Evolutionary conservation across 1,140 invertebrate species (phyloP).

Genomic region (Dinothrombium tinctorium): DNA sequence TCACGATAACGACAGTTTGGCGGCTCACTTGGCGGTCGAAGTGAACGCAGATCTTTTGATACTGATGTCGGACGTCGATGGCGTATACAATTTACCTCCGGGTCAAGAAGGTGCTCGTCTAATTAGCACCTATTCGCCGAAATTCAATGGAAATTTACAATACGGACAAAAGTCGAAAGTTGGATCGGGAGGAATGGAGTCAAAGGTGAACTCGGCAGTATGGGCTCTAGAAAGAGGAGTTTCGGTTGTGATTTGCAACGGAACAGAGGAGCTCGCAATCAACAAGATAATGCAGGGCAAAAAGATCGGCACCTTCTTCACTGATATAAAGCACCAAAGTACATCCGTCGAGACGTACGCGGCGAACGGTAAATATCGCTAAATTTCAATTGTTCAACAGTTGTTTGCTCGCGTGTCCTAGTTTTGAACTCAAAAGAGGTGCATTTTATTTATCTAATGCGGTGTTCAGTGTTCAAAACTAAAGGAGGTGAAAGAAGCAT

Average conservation of each 20-base stretch:
- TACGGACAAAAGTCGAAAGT: slow-evolving; percentile 87
- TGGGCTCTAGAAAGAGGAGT: slow-evolving; percentile 88
- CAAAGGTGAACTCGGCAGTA: slow-evolving; percentile 65
- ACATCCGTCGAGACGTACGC: slow-evolving; percentile 58
- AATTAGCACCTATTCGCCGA: slow-evolving; percentile 55
- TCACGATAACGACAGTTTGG: slow-evolving; percentile 93
- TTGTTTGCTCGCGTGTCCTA: neutral
- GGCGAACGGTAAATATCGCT: slow-evolving; percentile 51
- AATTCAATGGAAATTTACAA: slow-evolving; percentile 35
- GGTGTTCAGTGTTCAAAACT: too few species aligned
- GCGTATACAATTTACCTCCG: slow-evolving; percentile 86
- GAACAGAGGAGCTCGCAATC: slow-evolving; percentile 79
- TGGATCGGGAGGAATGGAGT: slow-evolving; percentile 92
- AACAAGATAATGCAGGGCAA: slow-evolving; percentile 69
- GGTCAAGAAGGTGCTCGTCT: slow-evolving; percentile 76
- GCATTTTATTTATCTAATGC: too few species aligned
- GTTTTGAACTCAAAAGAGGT: too few species aligned
- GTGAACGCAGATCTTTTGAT: slow-evolving; percentile 81
- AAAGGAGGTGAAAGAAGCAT: too few species aligned
- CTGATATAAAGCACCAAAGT: slow-evolving; percentile 38
- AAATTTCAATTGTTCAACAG: too few species aligned
- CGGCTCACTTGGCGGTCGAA: slow-evolving; percentile 80
- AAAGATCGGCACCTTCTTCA: slow-evolving; percentile 95
- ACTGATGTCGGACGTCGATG: slow-evolving; percentile 94
- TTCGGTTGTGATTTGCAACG: slow-evolving; percentile 93